phyloP scores from a whole-genome alignment of 2,113 vertebrate species.

The Delphinapterus leucas region DNA sequence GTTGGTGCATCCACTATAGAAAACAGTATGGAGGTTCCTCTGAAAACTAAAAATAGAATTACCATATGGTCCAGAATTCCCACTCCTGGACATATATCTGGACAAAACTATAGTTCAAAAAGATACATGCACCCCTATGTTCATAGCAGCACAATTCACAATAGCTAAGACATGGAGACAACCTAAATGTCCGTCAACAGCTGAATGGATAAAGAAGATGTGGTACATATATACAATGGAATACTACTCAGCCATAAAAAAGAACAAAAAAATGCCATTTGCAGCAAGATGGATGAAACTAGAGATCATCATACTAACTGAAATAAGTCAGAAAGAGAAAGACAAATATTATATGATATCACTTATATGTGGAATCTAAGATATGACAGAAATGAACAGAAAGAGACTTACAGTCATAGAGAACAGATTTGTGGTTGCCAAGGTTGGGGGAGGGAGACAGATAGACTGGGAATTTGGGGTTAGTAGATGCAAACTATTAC shows the following conservation, averaged over 20 bases:
- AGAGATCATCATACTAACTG: neutral
- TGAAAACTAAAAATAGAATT: neutral
- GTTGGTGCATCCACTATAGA: neutral
- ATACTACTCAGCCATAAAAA: neutral
- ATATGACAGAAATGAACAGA: neutral
- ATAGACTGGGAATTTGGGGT: neutral
- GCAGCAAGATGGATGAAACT: neutral
- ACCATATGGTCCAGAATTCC: neutral
- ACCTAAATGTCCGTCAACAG: neutral
- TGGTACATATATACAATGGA: neutral
- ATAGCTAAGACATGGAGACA: neutral
- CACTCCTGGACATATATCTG: neutral
- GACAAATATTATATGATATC: neutral
- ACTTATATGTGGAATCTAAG: neutral
- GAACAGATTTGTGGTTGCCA: neutral
- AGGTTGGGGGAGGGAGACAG: neutral
- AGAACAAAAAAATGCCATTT: neutral
- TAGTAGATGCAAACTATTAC: neutral
- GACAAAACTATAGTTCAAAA: neutral
- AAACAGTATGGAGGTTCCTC: neutral
- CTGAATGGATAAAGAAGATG: neutral
- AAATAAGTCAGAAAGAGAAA: neutral
- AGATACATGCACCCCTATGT: neutral
- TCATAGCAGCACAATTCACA: neutral
- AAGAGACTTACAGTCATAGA: neutral